These are phyloP conservation scores for Zoanthus solanderi DNA, from an alignment of 92 coral and sea anemone genomes.

Conservation along the genomic window DNA sequence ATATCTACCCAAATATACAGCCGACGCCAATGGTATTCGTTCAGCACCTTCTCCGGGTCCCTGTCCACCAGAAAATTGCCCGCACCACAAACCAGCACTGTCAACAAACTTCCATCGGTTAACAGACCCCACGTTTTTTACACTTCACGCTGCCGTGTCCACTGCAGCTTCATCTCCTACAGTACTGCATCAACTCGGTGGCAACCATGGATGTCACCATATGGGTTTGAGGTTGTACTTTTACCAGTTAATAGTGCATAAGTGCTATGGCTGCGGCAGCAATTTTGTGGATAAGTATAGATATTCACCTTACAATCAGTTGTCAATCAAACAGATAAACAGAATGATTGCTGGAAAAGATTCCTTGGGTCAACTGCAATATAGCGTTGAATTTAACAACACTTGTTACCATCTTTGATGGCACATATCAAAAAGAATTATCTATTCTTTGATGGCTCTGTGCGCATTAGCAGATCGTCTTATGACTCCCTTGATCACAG, in stretches of 20 bases:
- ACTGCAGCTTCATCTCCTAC: neutral
- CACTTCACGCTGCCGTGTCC: neutral
- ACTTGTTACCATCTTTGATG: conserved; percentile 32
- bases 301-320: neutral
- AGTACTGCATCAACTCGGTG: neutral
- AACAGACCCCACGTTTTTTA: neutral
- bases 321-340: conserved; percentile 10
- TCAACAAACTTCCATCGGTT: neutral
- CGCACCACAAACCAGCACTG: neutral
- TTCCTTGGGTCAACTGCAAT: conserved; percentile 17
- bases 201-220: conserved; percentile 37
- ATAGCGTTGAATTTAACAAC: conserved; percentile 28
- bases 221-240: conserved; percentile 13
- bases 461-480: conserved; percentile 31
- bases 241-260: conserved; percentile 22
- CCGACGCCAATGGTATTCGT: too few species aligned
- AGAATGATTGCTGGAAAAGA: conserved; percentile 37
- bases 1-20: too few species aligned
- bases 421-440: conserved; percentile 23
- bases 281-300: conserved; percentile 35
- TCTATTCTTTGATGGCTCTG: conserved; percentile 47
- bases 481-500: conserved; percentile 40
- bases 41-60: too few species aligned
- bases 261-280: conserved; percentile 44
- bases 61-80: neutral